Base-by-base conservation (phyloP, 2,797 vertebrate species). In the Gymnothorax reevesii region DNA sequence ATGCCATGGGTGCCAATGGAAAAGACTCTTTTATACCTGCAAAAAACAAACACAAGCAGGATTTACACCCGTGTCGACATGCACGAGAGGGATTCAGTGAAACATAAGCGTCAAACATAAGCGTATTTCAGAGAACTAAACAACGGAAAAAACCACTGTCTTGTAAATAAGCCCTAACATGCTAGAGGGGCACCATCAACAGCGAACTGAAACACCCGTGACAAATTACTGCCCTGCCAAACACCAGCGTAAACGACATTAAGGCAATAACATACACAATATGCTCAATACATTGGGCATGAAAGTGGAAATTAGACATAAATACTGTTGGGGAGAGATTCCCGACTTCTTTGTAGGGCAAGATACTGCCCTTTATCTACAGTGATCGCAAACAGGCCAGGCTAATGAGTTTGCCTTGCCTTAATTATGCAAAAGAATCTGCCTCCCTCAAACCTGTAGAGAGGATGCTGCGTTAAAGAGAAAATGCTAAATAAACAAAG, bases 11-110 rank as follows among this genome's bases (percentile, higher is more conserved):
- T 98, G 92, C 99, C 98, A 90, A 99, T 95, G 15, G 99, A 99
- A 95, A 99, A 99, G 88, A 99, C 98, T 90, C 99, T 93, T 88
- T 99, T 99, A 93, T 99, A 99, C 94, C 99, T 99, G 92, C 85
- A 82, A 93, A 77, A 42, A 77, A 73, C 4, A 66, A 88, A 79
- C 22, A 86, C n/a, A 88, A 4, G 33, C 73, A 77, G 73, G 42
- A 77, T 15, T 77, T 77, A 77, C n/a, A 20, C 64, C 64, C 22
- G 22, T 20, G 60, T 20, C 64, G 33, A 42, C 33, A 42, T 2
- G 33, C 2, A 2, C 2, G 33, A 42, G 33, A 42, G 33, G 33
- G 33, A 42, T 42, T 42, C 33, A 42, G 33, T 42, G 33, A 42
- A 42, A 42, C 33, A 42, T 42, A 42, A 42, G 33, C 33, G 33